Evolutionary conservation across 2,888 invertebrate species (phyloP), one percentile per base, ranked within the genome.

Genomic region (Vesta saturnalis): DNA sequence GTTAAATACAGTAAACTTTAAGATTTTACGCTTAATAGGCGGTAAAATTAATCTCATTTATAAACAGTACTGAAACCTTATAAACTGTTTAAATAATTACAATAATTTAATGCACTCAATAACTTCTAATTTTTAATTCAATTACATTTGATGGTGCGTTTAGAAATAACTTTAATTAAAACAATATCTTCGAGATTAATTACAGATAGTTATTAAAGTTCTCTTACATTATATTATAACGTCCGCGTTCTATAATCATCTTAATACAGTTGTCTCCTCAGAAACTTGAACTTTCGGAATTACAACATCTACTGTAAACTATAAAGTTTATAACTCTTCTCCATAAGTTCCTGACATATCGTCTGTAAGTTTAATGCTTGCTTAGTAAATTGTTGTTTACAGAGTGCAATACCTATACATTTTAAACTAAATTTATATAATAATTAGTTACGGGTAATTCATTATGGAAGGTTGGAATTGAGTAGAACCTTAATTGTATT

Each of bases 281-380:
- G 43, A 43, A 43, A 43, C 43, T 43, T 49, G 47, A 49, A 49
- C 47, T 49, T 49, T 18, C 47, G 2, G 15, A 49, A 49, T 43
- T 43, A 43, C 14, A 30, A 30, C 30, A 49, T 49, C 16, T 49
- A 49, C 47, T 49, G 16, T 49, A 49, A 49, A 49, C 47, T 49
- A 18, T 49, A 49, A 49, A 49, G 47, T 49, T 49, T 18, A 49
- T 49, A 49, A 49, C 47, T n/a, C 43, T 49, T n/a, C n/a, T 18
- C 47, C 47, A 4, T 49, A 49, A 49, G 47, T 49, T 49, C 15
- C 15, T 49, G 47, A 49, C 47, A 49, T 49, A 49, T 49, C 47
- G 15, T 43, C 43, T 43, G 47, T 49, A 49, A 49, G 47, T 18
- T 18, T 49, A 18, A 43, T 43, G 43, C 43, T 43, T 43, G 14